A percentile compares a stretch with the other conserved stretches of the same genome.
phyloP scores from a whole-genome alignment of 1,140 invertebrate genomes.

The Leptinotarsa lineolata region DNA sequence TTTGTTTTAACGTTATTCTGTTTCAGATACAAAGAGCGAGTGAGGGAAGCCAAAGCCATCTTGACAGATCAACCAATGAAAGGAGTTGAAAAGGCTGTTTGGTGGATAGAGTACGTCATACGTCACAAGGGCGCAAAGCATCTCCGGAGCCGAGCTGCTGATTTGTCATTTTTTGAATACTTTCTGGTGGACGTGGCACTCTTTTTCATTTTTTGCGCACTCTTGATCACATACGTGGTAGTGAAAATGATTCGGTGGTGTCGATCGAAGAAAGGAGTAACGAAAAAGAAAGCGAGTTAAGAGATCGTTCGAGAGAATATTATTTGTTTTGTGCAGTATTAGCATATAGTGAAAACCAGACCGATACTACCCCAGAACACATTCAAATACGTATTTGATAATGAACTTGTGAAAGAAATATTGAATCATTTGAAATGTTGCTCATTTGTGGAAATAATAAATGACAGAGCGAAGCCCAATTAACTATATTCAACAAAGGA shows the following conservation, averaged over 20 bases:
- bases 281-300: too few species aligned
- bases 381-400: too few species aligned
- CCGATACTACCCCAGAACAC: too few species aligned
- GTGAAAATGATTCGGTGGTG: neutral
- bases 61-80: slow-evolving; percentile 57
- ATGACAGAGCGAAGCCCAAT: too few species aligned
- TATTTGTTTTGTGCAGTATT: too few species aligned
- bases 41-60: neutral
- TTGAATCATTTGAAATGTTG: too few species aligned
- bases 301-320: too few species aligned
- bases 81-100: slow-evolving; percentile 68
- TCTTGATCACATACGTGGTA: neutral
- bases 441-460: too few species aligned
- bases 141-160: slow-evolving; percentile 47
- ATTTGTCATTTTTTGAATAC: slow-evolving; percentile 17
- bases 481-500: too few species aligned
- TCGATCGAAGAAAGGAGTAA: too few species aligned
- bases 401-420: too few species aligned
- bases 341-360: too few species aligned
- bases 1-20: neutral
- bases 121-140: slow-evolving; percentile 62
- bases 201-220: neutral
- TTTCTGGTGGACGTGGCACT: slow-evolving; percentile 11
- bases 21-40: slow-evolving; percentile 1
- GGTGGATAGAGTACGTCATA: slow-evolving; percentile 71